A percentile compares a stretch with the other conserved stretches of the same genome.
These are phyloP conservation scores for Noctuana brunneofusca DNA, from an alignment of 2,888 invertebrate species.

Conservation along the genomic window DNA sequence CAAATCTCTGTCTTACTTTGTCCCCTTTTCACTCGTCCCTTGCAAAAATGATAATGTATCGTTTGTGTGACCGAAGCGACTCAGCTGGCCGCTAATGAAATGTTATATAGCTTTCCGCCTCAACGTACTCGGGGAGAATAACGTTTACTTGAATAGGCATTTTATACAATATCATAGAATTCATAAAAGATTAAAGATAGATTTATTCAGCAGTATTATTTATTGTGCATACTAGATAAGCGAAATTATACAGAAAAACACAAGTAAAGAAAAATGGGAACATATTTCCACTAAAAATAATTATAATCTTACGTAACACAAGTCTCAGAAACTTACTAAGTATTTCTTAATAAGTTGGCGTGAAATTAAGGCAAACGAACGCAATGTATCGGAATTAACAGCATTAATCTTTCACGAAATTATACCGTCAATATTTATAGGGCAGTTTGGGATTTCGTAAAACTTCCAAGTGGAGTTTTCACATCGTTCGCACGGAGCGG, in stretches of 20 bases:
- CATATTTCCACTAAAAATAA: no score
- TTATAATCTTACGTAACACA: no score
- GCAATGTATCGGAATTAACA: conserved; percentile 27
- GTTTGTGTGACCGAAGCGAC: conserved; percentile 63
- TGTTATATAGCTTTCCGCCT: conserved; percentile 59
- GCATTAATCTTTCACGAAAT: conserved; percentile 18
- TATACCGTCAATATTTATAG: conserved; percentile 31
- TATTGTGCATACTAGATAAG: no score
- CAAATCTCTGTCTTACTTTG: conserved; percentile 67
- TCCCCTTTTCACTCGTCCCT: conserved; percentile 76
- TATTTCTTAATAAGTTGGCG: neutral
- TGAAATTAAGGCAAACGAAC: conserved; percentile 1
- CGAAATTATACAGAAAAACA: no score
- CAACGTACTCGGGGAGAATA: neutral
- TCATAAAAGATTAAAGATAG: no score
- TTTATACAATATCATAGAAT: neutral
- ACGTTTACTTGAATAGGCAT: conserved; percentile 1
- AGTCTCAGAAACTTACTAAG: no score
- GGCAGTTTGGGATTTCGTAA: conserved; percentile 13
- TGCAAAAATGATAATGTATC: conserved; percentile 78
- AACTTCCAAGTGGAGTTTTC: conserved; percentile 37
- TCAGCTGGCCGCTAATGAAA: conserved; percentile 73
- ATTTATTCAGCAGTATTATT: no score
- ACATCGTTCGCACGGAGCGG: conserved; percentile 38
- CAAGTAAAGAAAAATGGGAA: no score